Evolutionary conservation across 2,888 invertebrate species (phyloP).

Genomic region (Cyclophora albipunctata): DNA sequence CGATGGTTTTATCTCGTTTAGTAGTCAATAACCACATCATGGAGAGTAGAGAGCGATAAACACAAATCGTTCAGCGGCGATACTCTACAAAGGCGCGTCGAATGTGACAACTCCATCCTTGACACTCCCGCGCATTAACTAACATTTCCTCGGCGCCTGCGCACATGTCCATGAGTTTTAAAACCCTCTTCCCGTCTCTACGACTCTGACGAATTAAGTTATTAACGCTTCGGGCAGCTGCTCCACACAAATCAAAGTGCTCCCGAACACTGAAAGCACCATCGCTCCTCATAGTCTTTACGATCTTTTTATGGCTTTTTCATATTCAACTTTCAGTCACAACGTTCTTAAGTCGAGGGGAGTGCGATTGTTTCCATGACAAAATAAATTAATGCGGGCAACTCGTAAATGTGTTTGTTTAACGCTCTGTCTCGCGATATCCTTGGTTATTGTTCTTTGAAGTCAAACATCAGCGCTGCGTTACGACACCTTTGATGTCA

Average conservation of each 20-base stretch:
- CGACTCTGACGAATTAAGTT: constrained; percentile 74
- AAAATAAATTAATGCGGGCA: constrained; percentile 61
- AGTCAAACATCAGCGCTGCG: constrained; percentile 39
- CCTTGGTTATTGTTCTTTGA: constrained; percentile 58
- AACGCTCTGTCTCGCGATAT: constrained; percentile 42
- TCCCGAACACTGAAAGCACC: constrained; percentile 52
- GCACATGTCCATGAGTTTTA: constrained; percentile 51
- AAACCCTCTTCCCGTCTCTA: constrained; percentile 62
- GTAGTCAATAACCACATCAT: constrained; percentile 47
- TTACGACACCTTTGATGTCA: constrained; percentile 53
- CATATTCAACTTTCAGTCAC: constrained; percentile 63
- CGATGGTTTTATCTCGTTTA: constrained; percentile 35
- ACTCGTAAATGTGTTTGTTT: constrained; percentile 57
- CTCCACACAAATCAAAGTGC: constrained; percentile 70
- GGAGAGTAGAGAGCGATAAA: constrained; percentile 45
- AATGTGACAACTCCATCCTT: constrained; percentile 41
- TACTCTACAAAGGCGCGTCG: constrained; percentile 28
- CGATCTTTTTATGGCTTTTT: constrained; percentile 65
- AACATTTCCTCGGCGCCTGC: constrained; percentile 55
- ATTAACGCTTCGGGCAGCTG: constrained; percentile 72
- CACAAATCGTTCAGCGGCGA: constrained; percentile 57
- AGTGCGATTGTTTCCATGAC: constrained; percentile 61
- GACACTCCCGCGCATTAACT: constrained; percentile 46
- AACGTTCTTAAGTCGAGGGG: constrained; percentile 32
- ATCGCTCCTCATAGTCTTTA: constrained; percentile 58